Conservation (phyloP, 2,113 vertebrate genomes). For the Atrichornis clamosus region DNA sequence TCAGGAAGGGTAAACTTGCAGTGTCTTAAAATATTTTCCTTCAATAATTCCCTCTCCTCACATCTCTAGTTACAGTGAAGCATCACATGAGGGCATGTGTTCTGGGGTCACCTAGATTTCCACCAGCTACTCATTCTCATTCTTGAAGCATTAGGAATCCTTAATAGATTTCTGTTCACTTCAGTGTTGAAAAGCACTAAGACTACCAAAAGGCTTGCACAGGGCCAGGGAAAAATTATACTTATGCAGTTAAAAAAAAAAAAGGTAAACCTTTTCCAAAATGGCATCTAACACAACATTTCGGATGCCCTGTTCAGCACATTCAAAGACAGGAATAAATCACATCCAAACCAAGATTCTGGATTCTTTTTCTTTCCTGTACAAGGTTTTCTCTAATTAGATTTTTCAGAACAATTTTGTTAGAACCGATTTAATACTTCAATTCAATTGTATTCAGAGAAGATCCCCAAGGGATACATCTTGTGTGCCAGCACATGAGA, state of each 20-base stretch:
- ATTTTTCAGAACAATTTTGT: conserved; percentile 8
- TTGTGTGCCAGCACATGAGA: background rate
- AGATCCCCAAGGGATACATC: background rate
- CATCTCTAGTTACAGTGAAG: background rate
- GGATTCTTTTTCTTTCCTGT: background rate
- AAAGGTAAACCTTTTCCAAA: background rate
- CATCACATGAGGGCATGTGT: background rate
- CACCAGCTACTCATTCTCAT: background rate
- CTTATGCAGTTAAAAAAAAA: background rate
- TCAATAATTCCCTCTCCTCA: background rate
- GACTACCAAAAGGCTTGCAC: background rate
- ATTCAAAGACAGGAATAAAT: background rate
- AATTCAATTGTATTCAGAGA: background rate
- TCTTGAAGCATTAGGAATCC: background rate
- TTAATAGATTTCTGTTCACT: background rate
- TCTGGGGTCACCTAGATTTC: background rate
- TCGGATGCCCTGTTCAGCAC: background rate
- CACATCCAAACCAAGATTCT: background rate
- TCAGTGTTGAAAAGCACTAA: background rate
- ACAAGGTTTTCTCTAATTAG: background rate
- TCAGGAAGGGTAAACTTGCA: background rate
- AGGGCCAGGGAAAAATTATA: background rate
- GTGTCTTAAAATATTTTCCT: background rate
- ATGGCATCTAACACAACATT: background rate
- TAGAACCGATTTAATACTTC: background rate